Evolutionary conservation across 2,113 vertebrate genomes (phyloP), one percentile per base, ranked within the genome.

Genomic region (Macquaria australasica): DNA sequence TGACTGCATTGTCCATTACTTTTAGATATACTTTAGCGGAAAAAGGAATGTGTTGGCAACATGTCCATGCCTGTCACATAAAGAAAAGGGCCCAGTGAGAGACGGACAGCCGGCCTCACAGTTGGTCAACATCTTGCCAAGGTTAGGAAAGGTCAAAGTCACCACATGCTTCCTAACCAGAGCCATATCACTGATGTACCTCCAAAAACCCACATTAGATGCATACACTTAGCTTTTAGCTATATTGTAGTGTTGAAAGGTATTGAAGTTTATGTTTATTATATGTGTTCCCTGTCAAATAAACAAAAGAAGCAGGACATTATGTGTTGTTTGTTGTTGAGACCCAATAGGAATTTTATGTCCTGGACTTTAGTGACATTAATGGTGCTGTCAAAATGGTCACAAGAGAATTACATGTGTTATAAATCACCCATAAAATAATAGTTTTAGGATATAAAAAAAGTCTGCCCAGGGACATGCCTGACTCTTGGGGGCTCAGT

Each of bases 21-120:
- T 66, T 76, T 34, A 60, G 20, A 75, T 45, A 69, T 67, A 45
- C 37, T 50, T 92, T 4, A 34, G 79, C 4, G 0, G 50, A 21
- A 74, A 81, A 71, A 73, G 48, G 8, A 70, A 77, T 70, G 64
- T 41, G 28, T 66, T 89, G 72, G 86, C 80, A 81, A 48, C 45
- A 64, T 86, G 89, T 87, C 23, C 51, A 34, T 48, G 59, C 45
- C 71, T 64, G 79, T 85, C 85, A 71, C 73, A 81, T 78, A 74
- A 74, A 91, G 83, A 81, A 73, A 88, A 84, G 72, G 63, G 62
- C 88, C 48, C 70, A 84, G 81, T 85, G 87, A 93, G 88, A 92
- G 89, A 92, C 80, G 34, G 90, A 92, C 95, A 95, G 94, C 88
- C 86, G 90, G 93, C 86, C 88, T 91, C 94, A 89, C 94, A 93